Conservation (phyloP, 2,113 vertebrate species). For the Proterorhinus semilunaris region DNA sequence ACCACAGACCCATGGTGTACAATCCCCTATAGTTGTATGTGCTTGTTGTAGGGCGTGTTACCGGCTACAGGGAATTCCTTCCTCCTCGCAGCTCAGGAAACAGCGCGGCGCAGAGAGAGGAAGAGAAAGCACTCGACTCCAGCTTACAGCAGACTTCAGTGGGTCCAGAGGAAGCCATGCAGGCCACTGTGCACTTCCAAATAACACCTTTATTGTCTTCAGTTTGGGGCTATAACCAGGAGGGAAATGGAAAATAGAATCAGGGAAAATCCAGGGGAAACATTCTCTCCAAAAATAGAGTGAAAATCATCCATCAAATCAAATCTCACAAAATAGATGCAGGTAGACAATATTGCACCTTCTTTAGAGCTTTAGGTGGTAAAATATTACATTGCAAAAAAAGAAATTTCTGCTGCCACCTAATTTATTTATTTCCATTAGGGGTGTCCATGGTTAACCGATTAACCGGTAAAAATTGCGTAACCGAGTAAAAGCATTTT, state of each 20-base stretch:
- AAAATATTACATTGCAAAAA: no score
- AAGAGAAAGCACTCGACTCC: slow-evolving; percentile 66
- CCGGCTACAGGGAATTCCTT: slow-evolving; percentile 65
- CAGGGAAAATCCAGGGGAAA: slow-evolving; percentile 13
- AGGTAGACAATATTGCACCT: no score
- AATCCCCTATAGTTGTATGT: background rate
- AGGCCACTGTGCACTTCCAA: slow-evolving; percentile 21
- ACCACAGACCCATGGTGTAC: background rate
- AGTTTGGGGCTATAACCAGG: slow-evolving; percentile 30
- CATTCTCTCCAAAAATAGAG: slow-evolving; percentile 6
- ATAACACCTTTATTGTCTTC: slow-evolving; percentile 31
- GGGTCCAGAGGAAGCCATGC: slow-evolving; percentile 47
- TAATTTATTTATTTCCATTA: no score
- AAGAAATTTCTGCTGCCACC: no score
- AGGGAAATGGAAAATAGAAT: slow-evolving; percentile 3
- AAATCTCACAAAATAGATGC: background rate
- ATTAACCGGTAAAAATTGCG: no score
- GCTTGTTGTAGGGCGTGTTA: slow-evolving; percentile 49
- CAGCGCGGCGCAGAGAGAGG: slow-evolving; percentile 47
- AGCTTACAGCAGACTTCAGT: slow-evolving; percentile 48
- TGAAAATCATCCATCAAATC: background rate
- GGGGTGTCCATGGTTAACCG: no score
- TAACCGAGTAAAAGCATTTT: no score
- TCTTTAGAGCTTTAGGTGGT: no score
- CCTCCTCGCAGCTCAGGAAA: slow-evolving; percentile 60